Conservation (phyloP, 2,888 invertebrate genomes). For the Meteorus colon region DNA sequence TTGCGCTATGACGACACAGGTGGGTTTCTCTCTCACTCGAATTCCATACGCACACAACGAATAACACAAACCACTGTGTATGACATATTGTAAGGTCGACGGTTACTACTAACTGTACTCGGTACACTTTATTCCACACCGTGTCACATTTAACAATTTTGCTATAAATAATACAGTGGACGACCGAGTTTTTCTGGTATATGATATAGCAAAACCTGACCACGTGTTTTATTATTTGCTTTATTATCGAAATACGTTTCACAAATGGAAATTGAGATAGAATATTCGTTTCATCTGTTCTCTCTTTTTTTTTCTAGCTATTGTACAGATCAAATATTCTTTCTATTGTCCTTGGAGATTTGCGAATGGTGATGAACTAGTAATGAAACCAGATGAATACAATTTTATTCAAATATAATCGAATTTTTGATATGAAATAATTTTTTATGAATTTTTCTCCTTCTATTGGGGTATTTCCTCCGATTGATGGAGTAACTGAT, state of each 20-base stretch:
- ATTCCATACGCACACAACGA: neutral
- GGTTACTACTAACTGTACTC: neutral
- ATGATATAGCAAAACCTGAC: neutral
- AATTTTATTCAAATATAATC: no score
- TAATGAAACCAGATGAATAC: neutral
- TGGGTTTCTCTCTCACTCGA: neutral
- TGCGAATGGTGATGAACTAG: neutral
- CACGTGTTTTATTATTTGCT: constrained; percentile 16
- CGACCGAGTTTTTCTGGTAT: constrained; percentile 12
- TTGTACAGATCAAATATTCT: neutral
- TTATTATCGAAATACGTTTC: constrained; percentile 11
- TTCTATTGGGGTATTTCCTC: no score
- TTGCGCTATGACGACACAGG: neutral
- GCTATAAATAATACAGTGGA: constrained; percentile 21
- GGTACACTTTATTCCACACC: neutral
- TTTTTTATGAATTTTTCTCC: no score
- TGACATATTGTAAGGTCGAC: neutral
- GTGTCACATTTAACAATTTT: constrained; percentile 4
- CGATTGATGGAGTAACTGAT: no score
- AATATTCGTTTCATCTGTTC: neutral
- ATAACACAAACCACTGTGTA: neutral
- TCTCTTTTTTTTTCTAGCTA: neutral
- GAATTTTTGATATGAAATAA: no score
- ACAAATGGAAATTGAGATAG: neutral
- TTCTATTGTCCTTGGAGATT: neutral